A percentile compares a stretch with the other conserved stretches of the same genome.
phyloP scores from a whole-genome alignment of 1,140 invertebrate genomes.

The Pectinophora gossypiella region DNA sequence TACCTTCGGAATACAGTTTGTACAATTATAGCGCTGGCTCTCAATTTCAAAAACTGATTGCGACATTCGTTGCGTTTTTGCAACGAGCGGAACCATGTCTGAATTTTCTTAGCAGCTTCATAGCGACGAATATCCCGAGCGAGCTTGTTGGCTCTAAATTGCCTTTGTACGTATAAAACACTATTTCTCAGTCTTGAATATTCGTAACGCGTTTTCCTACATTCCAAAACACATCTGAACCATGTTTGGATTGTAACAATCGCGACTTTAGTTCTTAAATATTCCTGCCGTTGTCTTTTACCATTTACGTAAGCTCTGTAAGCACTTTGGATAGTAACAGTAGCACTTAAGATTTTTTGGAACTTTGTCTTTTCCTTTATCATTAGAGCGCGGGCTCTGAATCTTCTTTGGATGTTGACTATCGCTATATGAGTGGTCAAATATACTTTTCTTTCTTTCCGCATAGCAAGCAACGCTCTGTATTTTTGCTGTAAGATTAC shows the following conservation, averaged over 20 bases:
- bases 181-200: conserved; percentile 42
- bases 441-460: conserved; percentile 28
- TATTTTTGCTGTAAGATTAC: conserved; percentile 32
- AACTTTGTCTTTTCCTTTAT: conserved; percentile 26
- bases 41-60: conserved; percentile 40
- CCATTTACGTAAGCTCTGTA: conserved; percentile 41
- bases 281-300: conserved; percentile 46
- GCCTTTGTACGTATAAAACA: conserved; percentile 47
- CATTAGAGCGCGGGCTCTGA: conserved; percentile 36
- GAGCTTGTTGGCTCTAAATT: conserved; percentile 46
- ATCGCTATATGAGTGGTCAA: conserved; percentile 18
- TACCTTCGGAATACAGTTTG: conserved; percentile 49
- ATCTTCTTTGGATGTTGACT: conserved; percentile 37
- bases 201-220: conserved; percentile 32
- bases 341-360: conserved; percentile 26
- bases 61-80: conserved; percentile 41
- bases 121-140: conserved; percentile 27
- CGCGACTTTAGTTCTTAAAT: conserved; percentile 34
- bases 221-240: conserved; percentile 41
- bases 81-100: conserved; percentile 61
- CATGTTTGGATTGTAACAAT: conserved; percentile 41
- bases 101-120: conserved; percentile 57
- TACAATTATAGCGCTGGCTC: conserved; percentile 25
- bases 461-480: conserved; percentile 32
- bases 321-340: conserved; percentile 46